Evolutionary conservation across 1,140 invertebrate species (phyloP), one percentile per base, ranked within the genome.

Genomic region (Trypoxylus dichotomus): DNA sequence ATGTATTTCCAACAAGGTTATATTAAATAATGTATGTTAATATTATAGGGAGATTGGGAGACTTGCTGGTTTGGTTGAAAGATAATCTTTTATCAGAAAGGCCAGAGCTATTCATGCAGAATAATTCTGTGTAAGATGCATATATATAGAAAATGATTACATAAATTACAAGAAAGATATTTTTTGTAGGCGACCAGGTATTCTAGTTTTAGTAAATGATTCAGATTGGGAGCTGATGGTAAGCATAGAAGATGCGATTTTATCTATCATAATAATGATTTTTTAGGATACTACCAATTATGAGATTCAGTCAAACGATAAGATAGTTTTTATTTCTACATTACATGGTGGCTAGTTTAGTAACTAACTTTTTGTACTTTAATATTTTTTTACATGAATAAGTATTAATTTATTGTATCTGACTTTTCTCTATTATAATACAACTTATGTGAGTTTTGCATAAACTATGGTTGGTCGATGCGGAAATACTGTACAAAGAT

Each of bases 171-270:
- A 3, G 32, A 32, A 32, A 32, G 7, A 32, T 32, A 32, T 32
- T 32, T 80, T 90, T 13, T 77, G 84, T 75, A 96, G 95, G 25
- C 88, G 96, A 76, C 96, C 96, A 7, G 97, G 97, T 43, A 98
- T 98, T 81, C 87, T 98, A 42, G 96, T 98, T 3, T 86, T 98
- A 2, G 90, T 98, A 7, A 98, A 98, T 84, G 96, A 98, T 82
- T 89, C 92, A 0, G 97, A 98, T 85, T 98, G 96, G 96, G 96
- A 98, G 87, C 86, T 98, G 27, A 84, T 93, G 84, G 94, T 94
- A 89, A 89, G 27, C n/a, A 5, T 68, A 13, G 27, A n/a, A 6
- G 1, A 19, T 43, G 21, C 21, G 6, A 32, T 76, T 15, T 29
- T 21, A 76, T 10, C 13, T 37, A 63, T 10, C 60, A 68, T 21